Percentiles rank a stretch among this genome's conserved stretches.
These are phyloP conservation scores for Gymnorhina tibicen DNA, from an alignment of 2,113 vertebrate species.

Conservation along the genomic window DNA sequence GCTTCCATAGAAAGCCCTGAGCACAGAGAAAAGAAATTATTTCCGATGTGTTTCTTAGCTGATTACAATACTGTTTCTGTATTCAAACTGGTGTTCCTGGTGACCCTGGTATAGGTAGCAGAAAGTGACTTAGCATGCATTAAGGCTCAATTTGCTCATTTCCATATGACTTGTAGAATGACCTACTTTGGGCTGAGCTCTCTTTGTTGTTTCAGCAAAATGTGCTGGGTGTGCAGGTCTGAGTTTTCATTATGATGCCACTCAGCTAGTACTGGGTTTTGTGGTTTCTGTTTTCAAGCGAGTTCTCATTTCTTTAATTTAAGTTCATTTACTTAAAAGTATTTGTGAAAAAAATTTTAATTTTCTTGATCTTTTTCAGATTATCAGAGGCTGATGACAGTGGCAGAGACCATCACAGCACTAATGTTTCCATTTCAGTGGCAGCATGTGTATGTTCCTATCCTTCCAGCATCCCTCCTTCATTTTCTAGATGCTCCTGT, in stretches of 20 bases:
- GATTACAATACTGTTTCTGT: neutral
- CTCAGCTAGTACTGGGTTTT: neutral
- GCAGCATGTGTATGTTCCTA: conserved; percentile 87
- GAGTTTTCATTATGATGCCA: conserved; percentile 17
- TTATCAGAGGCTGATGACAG: conserved; percentile 88
- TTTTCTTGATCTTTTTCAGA: conserved; percentile 69
- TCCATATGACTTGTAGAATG: conserved; percentile 28
- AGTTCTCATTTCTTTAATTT: neutral
- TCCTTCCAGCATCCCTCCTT: conserved; percentile 84
- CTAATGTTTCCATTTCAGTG: conserved; percentile 87
- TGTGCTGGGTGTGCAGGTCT: neutral
- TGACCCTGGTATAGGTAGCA: neutral
- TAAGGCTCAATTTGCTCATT: neutral
- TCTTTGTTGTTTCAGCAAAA: conserved; percentile 22
- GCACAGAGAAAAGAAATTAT: neutral
- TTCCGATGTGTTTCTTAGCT: neutral
- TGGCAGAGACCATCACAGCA: conserved; percentile 85
- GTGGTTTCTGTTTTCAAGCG: conserved; percentile 19
- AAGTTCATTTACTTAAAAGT: neutral
- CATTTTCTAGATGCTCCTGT: conserved; percentile 87
- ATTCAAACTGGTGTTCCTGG: neutral
- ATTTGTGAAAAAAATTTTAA: neutral
- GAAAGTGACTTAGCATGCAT: neutral
- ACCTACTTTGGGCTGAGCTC: conserved; percentile 28
- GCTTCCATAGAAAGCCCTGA: conserved; percentile 5